Base-by-base conservation (phyloP, 2,113 vertebrate species). In the Sinocyclocheilus maitianheensis region DNA sequence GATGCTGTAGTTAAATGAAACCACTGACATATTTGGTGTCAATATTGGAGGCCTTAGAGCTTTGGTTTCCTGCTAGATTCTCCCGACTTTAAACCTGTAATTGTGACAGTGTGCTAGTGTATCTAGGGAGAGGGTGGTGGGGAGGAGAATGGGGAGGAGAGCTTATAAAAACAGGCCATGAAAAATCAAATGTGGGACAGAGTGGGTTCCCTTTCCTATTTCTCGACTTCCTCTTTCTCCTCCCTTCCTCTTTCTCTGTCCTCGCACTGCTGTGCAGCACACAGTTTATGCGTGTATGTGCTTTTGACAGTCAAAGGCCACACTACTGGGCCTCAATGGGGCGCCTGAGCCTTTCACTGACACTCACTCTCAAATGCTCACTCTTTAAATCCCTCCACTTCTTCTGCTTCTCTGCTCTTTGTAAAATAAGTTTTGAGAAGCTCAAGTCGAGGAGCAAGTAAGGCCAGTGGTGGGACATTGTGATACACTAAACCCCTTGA, bases 301-400 rank as follows among this genome's bases (percentile, higher is more conserved):
- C 69, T 83, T 83, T 74, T 83, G 51, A 74, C 67, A 74, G 81
- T 83, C 67, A 83, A 83, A 83, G 48, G 20, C 81, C 67, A 74
- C 11, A 8, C 34, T 58, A 40, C 20, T 18, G 60, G 67, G 51
- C 81, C 51, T 74, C 63, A 18, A 69, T n/a, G 51, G 69, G 30
- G 51, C n/a, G 12, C 40, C 81, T 60, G 81, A 83, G 69, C 51
- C 30, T 84, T 71, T 43, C 51, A 20, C 30, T 43, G 18, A 65
- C 71, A 65, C 83, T 76, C 72, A 22, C 26, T 51, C 60, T 78
- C 46, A 37, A 85, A 78, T 67, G 24, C 86, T 51, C 37, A 37
- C 53, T 51, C 53, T 79, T 53, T 87, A 65, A 67, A 48, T 83
- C 55, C 69, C 65, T 37, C 40, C 72, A 34, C 69, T n/a, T 63